Percentiles rank a stretch among this genome's conserved stretches.
Conservation (phyloP, 2,113 vertebrate species). For the Istiophorus platypterus region DNA sequence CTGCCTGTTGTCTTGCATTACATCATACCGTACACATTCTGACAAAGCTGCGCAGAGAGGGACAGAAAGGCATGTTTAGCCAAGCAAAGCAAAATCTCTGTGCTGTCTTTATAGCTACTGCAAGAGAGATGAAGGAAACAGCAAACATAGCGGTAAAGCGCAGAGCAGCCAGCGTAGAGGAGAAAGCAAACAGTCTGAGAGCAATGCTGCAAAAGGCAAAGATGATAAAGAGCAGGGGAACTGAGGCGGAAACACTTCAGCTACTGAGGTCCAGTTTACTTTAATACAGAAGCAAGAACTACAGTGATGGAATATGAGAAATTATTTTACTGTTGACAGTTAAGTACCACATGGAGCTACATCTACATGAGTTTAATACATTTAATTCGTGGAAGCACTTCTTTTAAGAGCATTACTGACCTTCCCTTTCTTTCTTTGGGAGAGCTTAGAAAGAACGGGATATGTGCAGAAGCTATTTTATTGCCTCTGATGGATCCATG, state of each 20-base stretch:
- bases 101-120: conserved; percentile 34
- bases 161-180: conserved; percentile 53
- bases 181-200: conserved; percentile 45
- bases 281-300: conserved; percentile 35
- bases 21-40: conserved; percentile 35
- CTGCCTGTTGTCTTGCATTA: conserved; percentile 59
- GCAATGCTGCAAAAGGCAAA: conserved; percentile 25
- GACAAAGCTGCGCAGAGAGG: conserved; percentile 22
- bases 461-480: conserved; percentile 81
- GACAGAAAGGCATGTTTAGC: conserved; percentile 59
- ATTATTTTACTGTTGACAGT: conserved; percentile 1
- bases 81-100: conserved; percentile 62
- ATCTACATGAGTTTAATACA: conserved; percentile 28
- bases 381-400: not conserved
- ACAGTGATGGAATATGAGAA: not conserved
- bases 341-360: not conserved
- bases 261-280: not conserved
- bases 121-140: conserved; percentile 37
- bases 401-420: conserved; percentile 74
- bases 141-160: conserved; percentile 51
- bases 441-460: conserved; percentile 85
- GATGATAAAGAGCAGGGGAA: conserved; percentile 17
- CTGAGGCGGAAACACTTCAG: conserved; percentile 33
- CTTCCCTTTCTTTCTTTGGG: conserved; percentile 86
- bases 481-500: conserved; percentile 80